These are phyloP conservation scores for Pteropus alecto DNA, from an alignment of 2,113 vertebrate genomes.

Conservation along the genomic window DNA sequence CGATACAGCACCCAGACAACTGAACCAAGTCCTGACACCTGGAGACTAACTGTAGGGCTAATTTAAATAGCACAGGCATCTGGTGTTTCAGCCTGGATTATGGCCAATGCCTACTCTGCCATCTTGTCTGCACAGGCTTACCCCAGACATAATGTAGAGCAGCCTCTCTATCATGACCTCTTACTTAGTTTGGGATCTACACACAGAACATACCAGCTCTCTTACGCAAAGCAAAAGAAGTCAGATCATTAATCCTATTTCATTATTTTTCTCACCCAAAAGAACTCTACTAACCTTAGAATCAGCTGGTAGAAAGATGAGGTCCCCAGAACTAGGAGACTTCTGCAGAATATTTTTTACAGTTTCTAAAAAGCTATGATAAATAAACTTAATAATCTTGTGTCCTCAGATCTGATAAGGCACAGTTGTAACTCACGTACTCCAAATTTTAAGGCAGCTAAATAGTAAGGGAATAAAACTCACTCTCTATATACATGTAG, in stretches of 20 bases:
- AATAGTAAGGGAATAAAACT: not conserved
- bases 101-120: not conserved
- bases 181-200: not conserved
- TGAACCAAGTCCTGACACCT: not conserved
- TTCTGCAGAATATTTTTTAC: not conserved
- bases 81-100: not conserved
- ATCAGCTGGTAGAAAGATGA: not conserved
- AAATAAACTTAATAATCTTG: not conserved
- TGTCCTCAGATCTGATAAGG: not conserved
- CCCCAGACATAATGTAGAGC: not conserved
- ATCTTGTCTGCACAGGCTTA: not conserved
- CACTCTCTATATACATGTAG: not conserved
- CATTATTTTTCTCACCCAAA: not conserved
- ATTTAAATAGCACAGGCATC: not conserved
- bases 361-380: not conserved
- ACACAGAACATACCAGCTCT: not conserved
- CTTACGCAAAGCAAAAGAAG: not conserved
- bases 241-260: not conserved
- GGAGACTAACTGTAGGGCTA: fast-evolving
- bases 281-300: not conserved
- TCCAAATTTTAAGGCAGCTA: not conserved
- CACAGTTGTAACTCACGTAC: not conserved
- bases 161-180: not conserved
- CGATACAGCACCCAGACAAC: not conserved
- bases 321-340: not conserved